These are phyloP conservation scores for Eupithecia insigniata DNA, from an alignment of 2,888 invertebrate genomes.

Conservation along the genomic window DNA sequence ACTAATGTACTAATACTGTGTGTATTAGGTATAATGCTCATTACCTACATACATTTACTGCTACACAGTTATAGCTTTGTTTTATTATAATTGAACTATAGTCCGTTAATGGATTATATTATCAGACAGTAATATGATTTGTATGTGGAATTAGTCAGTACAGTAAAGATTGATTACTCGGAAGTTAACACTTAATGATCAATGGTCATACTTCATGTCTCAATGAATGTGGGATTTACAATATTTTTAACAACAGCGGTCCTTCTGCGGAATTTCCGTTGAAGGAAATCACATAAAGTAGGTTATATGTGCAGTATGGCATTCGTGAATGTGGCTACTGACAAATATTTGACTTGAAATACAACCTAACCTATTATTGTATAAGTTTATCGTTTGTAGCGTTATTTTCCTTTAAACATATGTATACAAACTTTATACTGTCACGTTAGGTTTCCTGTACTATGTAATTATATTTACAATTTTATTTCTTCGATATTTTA, in stretches of 20 bases:
- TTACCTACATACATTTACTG: background rate
- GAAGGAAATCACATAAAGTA: background rate
- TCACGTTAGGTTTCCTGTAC: background rate
- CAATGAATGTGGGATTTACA: background rate
- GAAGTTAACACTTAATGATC: background rate
- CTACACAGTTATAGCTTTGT: background rate
- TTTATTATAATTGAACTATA: background rate
- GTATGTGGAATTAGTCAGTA: background rate
- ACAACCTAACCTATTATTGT: no score
- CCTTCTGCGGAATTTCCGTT: background rate
- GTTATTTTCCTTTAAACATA: no score
- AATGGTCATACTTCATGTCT: background rate
- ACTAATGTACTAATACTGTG: no score
- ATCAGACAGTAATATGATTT: background rate
- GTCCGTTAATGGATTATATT: background rate
- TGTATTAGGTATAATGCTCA: background rate
- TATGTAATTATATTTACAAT: background rate
- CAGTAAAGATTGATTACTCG: background rate
- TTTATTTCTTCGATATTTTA: background rate
- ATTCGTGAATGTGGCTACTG: background rate
- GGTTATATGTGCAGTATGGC: background rate
- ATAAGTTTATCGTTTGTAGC: background rate
- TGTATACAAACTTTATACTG: background rate
- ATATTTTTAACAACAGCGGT: background rate
- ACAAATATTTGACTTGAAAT: no score